Evolutionary conservation across 2,888 invertebrate genomes (phyloP).

Genomic region (Pseudococcus longispinus): DNA sequence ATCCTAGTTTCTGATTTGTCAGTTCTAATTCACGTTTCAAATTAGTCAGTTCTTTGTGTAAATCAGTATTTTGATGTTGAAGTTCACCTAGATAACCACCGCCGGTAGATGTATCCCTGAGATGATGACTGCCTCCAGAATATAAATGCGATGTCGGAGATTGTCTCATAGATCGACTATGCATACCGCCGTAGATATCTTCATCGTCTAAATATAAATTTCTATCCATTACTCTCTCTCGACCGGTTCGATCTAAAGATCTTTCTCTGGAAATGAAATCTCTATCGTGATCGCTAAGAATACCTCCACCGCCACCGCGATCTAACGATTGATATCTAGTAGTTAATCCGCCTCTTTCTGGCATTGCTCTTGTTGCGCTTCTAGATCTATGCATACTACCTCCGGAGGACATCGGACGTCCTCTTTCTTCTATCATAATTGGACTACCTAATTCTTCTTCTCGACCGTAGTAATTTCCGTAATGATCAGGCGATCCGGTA

Average conservation of each 20-base stretch:
- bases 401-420: constrained; percentile 69
- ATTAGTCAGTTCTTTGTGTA: constrained; percentile 89
- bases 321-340: constrained; percentile 75
- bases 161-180: constrained; percentile 69
- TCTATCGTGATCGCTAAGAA: constrained; percentile 73
- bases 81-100: constrained; percentile 80
- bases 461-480: constrained; percentile 63
- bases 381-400: constrained; percentile 79
- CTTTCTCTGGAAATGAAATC: constrained; percentile 83
- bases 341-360: constrained; percentile 63
- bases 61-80: constrained; percentile 92
- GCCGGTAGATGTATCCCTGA: constrained; percentile 58
- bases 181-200: constrained; percentile 68
- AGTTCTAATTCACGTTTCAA: constrained; percentile 93
- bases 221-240: constrained; percentile 73
- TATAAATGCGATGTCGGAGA: constrained; percentile 70
- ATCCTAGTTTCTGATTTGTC: constrained; percentile 96
- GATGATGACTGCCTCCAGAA: constrained; percentile 64
- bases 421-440: constrained; percentile 80
- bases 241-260: constrained; percentile 68
- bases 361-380: constrained; percentile 78
- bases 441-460: constrained; percentile 86
- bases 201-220: constrained; percentile 73
- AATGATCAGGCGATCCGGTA: constrained; percentile 70
- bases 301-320: constrained; percentile 68